Conservation (phyloP, 2,797 vertebrate genomes). For the Dicrostonyx torquatus region DNA sequence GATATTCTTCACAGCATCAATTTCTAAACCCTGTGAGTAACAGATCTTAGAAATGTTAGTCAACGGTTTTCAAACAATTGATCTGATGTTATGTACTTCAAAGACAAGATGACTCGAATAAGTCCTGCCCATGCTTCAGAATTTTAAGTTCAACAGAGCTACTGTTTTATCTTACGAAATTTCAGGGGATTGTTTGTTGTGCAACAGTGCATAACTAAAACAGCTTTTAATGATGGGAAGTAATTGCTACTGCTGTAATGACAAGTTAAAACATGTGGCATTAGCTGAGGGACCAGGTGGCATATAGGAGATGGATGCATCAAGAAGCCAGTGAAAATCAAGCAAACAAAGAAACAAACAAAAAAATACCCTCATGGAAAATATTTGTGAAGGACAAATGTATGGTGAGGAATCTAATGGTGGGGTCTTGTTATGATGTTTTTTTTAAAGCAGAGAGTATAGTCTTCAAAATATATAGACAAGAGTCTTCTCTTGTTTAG, state of each 20-base stretch:
- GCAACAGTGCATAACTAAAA: neutral
- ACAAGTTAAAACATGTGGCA: neutral
- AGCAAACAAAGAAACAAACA: neutral
- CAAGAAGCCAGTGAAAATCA: neutral
- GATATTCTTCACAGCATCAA: neutral
- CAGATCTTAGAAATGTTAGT: fast-evolving
- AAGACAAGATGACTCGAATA: neutral
- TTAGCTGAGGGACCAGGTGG: neutral
- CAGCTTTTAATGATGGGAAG: neutral
- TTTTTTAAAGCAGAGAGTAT: neutral
- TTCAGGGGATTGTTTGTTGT: neutral
- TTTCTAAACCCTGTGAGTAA: neutral
- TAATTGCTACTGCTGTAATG: neutral
- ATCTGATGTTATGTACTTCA: neutral
- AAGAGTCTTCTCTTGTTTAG: neutral
- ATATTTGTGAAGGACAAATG: neutral
- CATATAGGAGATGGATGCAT: neutral
- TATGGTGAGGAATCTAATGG: neutral
- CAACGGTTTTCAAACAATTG: neutral
- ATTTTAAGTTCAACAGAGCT: neutral
- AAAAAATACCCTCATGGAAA: neutral
- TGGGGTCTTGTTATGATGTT: neutral
- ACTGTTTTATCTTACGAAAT: neutral
- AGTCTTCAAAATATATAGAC: neutral
- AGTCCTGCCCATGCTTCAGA: neutral